Conservation (phyloP, 2,888 invertebrate genomes). For the Pycnomerus fuliginosus region DNA sequence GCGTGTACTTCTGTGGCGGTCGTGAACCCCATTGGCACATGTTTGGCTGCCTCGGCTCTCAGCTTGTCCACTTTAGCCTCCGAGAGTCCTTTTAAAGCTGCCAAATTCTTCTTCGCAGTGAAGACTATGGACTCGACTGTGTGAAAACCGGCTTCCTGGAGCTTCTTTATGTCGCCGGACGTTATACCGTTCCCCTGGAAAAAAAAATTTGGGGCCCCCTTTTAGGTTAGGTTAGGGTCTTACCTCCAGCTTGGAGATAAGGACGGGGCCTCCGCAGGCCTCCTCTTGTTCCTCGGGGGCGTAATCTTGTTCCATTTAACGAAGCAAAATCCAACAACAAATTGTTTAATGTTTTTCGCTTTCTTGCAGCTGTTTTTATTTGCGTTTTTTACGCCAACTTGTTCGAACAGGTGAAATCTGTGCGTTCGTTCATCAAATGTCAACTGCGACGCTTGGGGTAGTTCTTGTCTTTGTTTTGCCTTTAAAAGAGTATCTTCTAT, state of each 20-base stretch:
- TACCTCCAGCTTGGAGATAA: constrained; percentile 73
- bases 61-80: constrained; percentile 98
- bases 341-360: too few species aligned
- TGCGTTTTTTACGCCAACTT: too few species aligned
- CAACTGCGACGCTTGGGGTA: too few species aligned
- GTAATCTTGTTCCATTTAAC: too few species aligned
- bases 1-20: constrained; percentile 96
- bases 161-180: constrained; percentile 85
- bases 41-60: constrained; percentile 83
- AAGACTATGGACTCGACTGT: constrained; percentile 96
- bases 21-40: constrained; percentile 97
- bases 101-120: constrained; percentile 87
- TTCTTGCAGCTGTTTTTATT: too few species aligned
- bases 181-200: constrained; percentile 88
- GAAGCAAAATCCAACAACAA: too few species aligned
- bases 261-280: constrained; percentile 72
- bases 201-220: constrained; percentile 11
- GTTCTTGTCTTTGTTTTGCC: too few species aligned
- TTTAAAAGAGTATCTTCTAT: too few species aligned
- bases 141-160: constrained; percentile 90
- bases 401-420: too few species aligned
- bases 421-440: too few species aligned
- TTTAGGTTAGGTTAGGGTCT: constrained; percentile 6
- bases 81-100: constrained; percentile 91
- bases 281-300: constrained; percentile 57